Evolutionary conservation across 2,888 invertebrate genomes (phyloP).

Genomic region (Crematogaster levior): DNA sequence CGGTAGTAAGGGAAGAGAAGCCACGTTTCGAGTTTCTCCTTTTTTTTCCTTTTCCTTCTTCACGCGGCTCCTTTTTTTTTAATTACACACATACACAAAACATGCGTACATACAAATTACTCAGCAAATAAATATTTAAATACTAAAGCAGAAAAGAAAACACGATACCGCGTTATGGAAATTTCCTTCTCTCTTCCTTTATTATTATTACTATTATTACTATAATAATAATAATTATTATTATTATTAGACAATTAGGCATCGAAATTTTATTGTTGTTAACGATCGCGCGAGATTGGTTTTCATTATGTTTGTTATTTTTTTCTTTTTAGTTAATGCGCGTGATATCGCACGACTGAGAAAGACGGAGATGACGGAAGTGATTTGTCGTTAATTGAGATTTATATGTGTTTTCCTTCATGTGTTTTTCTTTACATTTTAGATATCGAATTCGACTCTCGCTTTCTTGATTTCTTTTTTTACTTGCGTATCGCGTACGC

Average conservation of each 20-base stretch:
- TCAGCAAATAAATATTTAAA: conserved; percentile 70
- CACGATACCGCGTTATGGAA: conserved; percentile 53
- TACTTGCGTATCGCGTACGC: conserved; percentile 49
- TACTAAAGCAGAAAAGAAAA: conserved; percentile 59
- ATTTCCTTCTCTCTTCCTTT: conserved; percentile 53
- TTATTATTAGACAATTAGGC: conserved; percentile 53
- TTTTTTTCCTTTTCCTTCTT: conserved; percentile 76
- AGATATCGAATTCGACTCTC: conserved; percentile 56
- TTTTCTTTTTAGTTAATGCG: conserved; percentile 56
- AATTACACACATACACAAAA: conserved; percentile 64
- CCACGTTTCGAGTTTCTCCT: conserved; percentile 81
- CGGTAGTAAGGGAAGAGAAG: conserved; percentile 69
- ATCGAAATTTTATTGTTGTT: conserved; percentile 79
- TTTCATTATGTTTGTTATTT: conserved; percentile 54
- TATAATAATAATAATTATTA: conserved; percentile 5
- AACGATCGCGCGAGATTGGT: conserved; percentile 74
- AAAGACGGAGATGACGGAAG: conserved; percentile 60
- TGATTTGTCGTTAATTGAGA: conserved; percentile 81
- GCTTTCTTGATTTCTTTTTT: conserved; percentile 63
- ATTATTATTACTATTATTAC: conserved; percentile 20
- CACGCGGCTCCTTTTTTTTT: conserved; percentile 53
- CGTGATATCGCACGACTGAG: conserved; percentile 60
- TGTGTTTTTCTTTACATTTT: conserved; percentile 64
- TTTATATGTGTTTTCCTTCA: conserved; percentile 72
- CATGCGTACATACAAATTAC: conserved; percentile 70